A percentile compares a stretch with the other conserved stretches of the same genome.
Conservation (phyloP, 2,113 vertebrate genomes). For the Nothoprocta perdicaria region DNA sequence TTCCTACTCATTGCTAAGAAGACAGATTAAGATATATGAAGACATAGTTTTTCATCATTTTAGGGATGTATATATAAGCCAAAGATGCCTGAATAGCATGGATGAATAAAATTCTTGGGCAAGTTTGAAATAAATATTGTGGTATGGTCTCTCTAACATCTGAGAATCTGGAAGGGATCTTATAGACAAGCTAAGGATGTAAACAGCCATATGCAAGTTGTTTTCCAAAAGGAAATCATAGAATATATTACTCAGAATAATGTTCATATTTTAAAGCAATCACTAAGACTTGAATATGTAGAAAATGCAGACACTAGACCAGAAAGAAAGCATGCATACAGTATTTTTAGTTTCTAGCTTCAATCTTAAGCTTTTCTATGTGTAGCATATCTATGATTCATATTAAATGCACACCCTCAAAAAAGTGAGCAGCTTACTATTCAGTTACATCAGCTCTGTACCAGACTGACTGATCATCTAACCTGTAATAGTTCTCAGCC, state of each 20-base stretch:
- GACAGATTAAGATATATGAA: background rate
- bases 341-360: background rate
- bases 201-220: background rate
- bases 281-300: background rate
- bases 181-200: background rate
- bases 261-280: background rate
- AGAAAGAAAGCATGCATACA: fast-evolving
- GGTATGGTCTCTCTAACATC: background rate
- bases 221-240: background rate
- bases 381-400: background rate
- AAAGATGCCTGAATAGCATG: background rate
- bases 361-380: background rate
- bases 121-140: background rate
- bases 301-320: background rate
- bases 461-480: background rate
- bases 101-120: background rate
- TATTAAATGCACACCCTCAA: background rate
- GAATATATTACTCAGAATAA: background rate
- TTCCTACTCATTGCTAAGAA: background rate
- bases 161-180: background rate
- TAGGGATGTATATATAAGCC: background rate
- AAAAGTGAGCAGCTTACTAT: fast-evolving
- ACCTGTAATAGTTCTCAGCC: background rate
- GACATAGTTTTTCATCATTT: background rate
- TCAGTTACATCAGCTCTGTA: fast-evolving